These are phyloP conservation scores for Chaetops frenatus DNA, from an alignment of 2,113 vertebrate genomes.

Conservation along the genomic window DNA sequence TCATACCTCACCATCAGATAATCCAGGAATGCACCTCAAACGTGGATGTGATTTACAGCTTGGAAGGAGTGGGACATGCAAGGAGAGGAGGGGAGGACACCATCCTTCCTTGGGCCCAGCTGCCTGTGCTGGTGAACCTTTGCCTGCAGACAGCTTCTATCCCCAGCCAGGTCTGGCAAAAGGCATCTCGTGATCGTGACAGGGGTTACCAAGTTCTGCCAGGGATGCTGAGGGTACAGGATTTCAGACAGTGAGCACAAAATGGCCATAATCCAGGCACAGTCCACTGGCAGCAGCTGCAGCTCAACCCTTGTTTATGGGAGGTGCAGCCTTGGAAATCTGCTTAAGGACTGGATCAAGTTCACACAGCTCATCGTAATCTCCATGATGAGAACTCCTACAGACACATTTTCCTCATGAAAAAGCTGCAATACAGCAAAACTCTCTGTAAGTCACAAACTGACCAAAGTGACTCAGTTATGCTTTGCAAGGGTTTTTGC, in stretches of 20 bases:
- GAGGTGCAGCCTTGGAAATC: not conserved
- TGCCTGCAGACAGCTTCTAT: not conserved
- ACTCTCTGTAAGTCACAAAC: not conserved
- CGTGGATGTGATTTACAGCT: not conserved
- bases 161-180: not conserved
- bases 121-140: not conserved
- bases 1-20: not conserved
- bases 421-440: not conserved
- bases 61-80: not conserved
- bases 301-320: not conserved
- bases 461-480: not conserved
- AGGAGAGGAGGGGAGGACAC: not conserved
- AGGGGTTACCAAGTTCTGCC: accelerated
- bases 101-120: not conserved
- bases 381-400: not conserved
- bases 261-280: not conserved
- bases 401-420: not conserved
- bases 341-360: not conserved
- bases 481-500: not conserved
- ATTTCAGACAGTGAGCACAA: not conserved
- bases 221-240: not conserved
- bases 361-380: not conserved
- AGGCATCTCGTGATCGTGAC: not conserved
- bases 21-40: not conserved
- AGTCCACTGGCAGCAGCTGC: not conserved